Base-by-base conservation (phyloP, 2,113 vertebrate species). In the Gobio gobio region DNA sequence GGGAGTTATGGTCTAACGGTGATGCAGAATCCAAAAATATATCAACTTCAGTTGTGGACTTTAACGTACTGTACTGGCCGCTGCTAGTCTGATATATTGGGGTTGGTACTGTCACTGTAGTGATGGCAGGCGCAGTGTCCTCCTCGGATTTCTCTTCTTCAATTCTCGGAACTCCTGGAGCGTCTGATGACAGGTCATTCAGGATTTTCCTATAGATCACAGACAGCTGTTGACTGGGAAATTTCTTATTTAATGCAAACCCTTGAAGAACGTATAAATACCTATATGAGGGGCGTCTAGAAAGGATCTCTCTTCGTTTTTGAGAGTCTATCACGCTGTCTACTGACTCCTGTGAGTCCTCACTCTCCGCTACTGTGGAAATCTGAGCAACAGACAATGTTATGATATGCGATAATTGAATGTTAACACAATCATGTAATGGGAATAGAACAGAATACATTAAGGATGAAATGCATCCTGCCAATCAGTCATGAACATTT, bases 1-100 rank as follows among this genome's bases (percentile, higher is more conserved):
- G 56, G 56, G 36, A 79, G n/a, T 61, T 63, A 40, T 40, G 54
- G 1, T 51, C 13, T 7, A 40, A 40, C 6, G 40, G 40, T 40
- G 10, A 3, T 58, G 29, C 33, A 58, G 33, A 79, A 63, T 24
- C 40, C 3, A 8, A 14, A 24, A 26, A 20, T 26, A 64, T 45
- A 14, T 56, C 13, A 47, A 29, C 40, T 13, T 45, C 56, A 63
- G 24, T 49, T 18, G 24, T 72, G 20, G 24, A 74, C n/a, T 61
- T 47, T 81, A 40, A 96, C 98, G 90, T 93, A 99, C 98, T 99
- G 92, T 99, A 99, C 94, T 99, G 98, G 91, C 98, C 98, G 83
- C 96, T 99, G 96, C 98, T 99, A 75, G 98, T 99, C 93, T 99
- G 98, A 92, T 99, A 99, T 92, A 99, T 99, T 20, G 98, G 98